Conservation (phyloP, 2,113 vertebrate species). For the Myiagra hebetior region DNA sequence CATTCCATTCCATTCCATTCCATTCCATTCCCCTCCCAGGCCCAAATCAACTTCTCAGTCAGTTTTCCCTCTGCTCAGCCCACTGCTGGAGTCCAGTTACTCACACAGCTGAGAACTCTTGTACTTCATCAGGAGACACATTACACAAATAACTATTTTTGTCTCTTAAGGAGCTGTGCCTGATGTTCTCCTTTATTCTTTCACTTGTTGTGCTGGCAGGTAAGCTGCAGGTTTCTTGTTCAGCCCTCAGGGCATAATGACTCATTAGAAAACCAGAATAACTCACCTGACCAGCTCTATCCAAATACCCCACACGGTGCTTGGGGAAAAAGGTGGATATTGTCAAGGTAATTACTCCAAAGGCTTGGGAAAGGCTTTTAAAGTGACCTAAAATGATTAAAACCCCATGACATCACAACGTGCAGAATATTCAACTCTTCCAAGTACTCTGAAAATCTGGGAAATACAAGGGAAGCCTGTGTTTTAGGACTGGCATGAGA, state of each 20-base stretch:
- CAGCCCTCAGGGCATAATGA: neutral
- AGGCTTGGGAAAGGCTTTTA: neutral
- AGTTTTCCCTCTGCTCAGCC: neutral
- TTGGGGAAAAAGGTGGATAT: neutral
- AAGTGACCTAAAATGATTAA: neutral
- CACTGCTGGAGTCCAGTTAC: neutral
- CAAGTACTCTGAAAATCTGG: neutral
- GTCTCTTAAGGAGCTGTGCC: neutral
- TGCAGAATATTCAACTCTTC: neutral
- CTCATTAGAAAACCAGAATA: conserved; percentile 20
- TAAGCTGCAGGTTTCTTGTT: neutral
- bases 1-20: neutral
- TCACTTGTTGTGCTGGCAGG: neutral
- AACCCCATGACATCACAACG: neutral
- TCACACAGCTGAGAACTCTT: neutral
- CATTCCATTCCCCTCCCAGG: neutral
- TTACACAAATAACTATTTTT: neutral
- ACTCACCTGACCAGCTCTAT: neutral
- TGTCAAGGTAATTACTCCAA: neutral
- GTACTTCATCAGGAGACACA: neutral
- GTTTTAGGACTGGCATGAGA: neutral
- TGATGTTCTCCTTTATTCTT: neutral
- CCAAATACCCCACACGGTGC: neutral
- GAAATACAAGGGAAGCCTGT: neutral
- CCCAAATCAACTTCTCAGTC: neutral